Conservation (phyloP, 2,888 invertebrate species). For the Leptopilina syphax region DNA sequence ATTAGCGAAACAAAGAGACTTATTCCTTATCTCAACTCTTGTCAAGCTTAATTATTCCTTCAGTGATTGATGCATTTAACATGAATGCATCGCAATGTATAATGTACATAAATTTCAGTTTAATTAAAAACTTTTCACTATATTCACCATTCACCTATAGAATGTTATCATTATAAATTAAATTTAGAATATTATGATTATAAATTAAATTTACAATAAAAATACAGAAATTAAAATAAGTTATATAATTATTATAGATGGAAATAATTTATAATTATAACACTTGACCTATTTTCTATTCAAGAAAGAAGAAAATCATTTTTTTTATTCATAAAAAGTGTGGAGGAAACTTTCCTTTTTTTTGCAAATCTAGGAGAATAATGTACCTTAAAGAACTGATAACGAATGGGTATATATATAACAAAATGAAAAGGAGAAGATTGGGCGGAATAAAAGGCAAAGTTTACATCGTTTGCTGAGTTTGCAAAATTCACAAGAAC, state of each 20-base stretch:
- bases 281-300: too few species aligned
- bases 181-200: too few species aligned
- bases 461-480: conserved; percentile 25
- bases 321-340: neutral
- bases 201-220: too few species aligned
- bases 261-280: too few species aligned
- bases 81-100: too few species aligned
- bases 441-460: conserved; percentile 17
- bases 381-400: conserved; percentile 9
- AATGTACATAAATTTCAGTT: too few species aligned
- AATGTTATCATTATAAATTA: too few species aligned
- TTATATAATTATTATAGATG: too few species aligned
- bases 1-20: conserved; percentile 6
- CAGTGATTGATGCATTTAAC: neutral
- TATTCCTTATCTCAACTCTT: conserved; percentile 10
- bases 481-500: conserved; percentile 32
- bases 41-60: neutral
- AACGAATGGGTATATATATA: conserved; percentile 8
- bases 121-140: too few species aligned
- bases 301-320: too few species aligned
- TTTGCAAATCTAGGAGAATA: neutral
- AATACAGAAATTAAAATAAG: too few species aligned
- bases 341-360: neutral
- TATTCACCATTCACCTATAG: too few species aligned
- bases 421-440: neutral